phyloP scores from a whole-genome alignment of 2,113 vertebrate genomes.

The Toxotes chatareus region DNA sequence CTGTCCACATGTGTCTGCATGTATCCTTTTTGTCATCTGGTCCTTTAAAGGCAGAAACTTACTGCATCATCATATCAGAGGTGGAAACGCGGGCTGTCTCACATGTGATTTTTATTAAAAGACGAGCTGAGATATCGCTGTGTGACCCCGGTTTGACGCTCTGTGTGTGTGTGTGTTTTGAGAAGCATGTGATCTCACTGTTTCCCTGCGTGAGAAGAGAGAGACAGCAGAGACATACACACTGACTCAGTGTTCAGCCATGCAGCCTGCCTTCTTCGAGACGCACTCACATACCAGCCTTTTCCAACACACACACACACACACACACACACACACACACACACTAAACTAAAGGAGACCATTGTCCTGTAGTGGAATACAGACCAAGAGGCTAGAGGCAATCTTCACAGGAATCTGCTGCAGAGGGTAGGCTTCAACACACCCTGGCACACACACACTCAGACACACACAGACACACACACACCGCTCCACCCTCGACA shows the following conservation, averaged over 20 bases:
- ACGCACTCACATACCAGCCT: constrained; percentile 43
- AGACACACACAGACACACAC: constrained; percentile 17
- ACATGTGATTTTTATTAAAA: constrained; percentile 49
- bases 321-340: constrained; percentile 54
- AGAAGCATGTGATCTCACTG: constrained; percentile 64
- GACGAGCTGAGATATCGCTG: constrained; percentile 41
- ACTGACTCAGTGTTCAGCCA: constrained; percentile 71
- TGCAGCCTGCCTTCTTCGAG: constrained; percentile 40
- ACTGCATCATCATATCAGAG: constrained; percentile 9
- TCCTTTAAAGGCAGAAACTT: not conserved
- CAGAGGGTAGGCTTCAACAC: constrained; percentile 22
- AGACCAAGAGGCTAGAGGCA: constrained; percentile 61
- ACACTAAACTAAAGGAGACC: constrained; percentile 65
- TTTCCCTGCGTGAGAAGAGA: constrained; percentile 65
- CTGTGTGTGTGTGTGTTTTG: constrained; percentile 17
- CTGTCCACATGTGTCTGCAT: too few relatives aligned
- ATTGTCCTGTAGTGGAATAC: constrained; percentile 67
- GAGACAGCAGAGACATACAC: constrained; percentile 62
- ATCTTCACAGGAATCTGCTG: constrained; percentile 68
- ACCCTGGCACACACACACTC: not conserved
- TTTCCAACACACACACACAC: constrained; percentile 43
- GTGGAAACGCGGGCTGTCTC: not conserved
- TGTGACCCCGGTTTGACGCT: constrained; percentile 50
- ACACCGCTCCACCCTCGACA: constrained; percentile 19
- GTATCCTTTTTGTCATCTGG: too few relatives aligned